A percentile compares a stretch with the other conserved stretches of the same genome.
phyloP scores from a whole-genome alignment of 2,888 invertebrate species.

The Meiosimyza platycephala region DNA sequence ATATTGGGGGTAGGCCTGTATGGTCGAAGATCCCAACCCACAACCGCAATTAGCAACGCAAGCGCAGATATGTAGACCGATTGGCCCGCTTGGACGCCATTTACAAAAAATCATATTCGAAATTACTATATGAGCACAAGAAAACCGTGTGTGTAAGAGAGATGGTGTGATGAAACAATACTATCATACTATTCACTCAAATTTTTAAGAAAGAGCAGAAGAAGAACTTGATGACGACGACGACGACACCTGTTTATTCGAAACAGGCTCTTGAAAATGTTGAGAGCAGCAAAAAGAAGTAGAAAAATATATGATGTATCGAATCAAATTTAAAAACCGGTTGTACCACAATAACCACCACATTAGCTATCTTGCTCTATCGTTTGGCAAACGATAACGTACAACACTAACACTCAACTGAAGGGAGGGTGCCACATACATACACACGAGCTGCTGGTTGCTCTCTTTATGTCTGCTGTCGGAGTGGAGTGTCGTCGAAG shows the following conservation, averaged over 20 bases:
- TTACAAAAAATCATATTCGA: constrained; percentile 51
- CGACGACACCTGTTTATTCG: constrained; percentile 22
- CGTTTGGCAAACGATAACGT: too few relatives aligned
- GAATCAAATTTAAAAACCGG: constrained; percentile 1
- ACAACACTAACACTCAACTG: constrained; percentile 7
- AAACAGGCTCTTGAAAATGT: constrained; percentile 7
- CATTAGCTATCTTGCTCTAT: too few relatives aligned
- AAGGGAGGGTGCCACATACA: constrained; percentile 30
- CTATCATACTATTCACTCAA: too few relatives aligned
- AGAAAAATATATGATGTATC: not conserved
- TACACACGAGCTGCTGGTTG: constrained; percentile 43
- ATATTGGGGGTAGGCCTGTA: not conserved
- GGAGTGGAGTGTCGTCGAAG: not conserved
- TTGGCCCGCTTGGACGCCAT: constrained; percentile 66
- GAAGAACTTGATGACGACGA: too few relatives aligned
- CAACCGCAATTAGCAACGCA: constrained; percentile 46
- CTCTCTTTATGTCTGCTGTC: constrained; percentile 6
- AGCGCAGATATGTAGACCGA: constrained; percentile 62
- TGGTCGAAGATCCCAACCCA: not conserved
- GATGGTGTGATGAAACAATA: not conserved
- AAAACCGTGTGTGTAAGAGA: not conserved
- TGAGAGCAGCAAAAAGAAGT: not conserved
- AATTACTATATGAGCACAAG: too few relatives aligned
- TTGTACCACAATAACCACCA: not conserved
- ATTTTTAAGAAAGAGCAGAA: too few relatives aligned